These are phyloP conservation scores for Steinernema carpocapsae DNA, from an alignment of 2,888 invertebrate species.

Conservation along the genomic window DNA sequence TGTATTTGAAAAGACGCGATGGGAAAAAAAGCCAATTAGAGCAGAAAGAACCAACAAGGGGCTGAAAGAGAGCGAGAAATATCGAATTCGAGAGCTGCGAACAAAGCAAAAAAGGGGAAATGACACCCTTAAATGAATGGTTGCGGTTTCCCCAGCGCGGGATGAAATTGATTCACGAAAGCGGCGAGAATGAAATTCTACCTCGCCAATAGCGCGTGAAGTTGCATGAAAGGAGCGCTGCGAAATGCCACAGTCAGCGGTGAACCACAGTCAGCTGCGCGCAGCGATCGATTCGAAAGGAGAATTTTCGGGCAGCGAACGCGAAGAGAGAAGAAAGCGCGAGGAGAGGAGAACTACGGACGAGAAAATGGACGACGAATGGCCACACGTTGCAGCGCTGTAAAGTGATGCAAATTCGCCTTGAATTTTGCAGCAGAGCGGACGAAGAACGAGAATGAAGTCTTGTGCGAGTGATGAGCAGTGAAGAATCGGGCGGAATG, in stretches of 20 bases:
- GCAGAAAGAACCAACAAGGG: background rate
- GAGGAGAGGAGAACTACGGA: background rate
- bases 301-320: conserved; percentile 1
- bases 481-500: too few relatives aligned
- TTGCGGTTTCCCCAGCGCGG: background rate
- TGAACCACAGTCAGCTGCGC: background rate
- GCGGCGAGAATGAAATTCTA: background rate
- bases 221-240: background rate
- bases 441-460: too few relatives aligned
- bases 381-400: background rate
- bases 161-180: background rate
- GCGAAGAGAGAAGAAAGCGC: background rate
- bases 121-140: conserved; percentile 11
- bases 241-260: too few relatives aligned
- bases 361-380: background rate
- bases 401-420: background rate
- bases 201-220: background rate
- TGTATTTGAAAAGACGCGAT: too few relatives aligned
- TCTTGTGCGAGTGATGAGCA: too few relatives aligned
- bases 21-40: too few relatives aligned
- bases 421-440: too few relatives aligned
- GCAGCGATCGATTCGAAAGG: conserved; percentile 16
- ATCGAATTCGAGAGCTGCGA: background rate
- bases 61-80: background rate
- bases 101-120: background rate